phyloP scores from a whole-genome alignment of 2,113 vertebrate genomes.

The Crotalus tigris region DNA sequence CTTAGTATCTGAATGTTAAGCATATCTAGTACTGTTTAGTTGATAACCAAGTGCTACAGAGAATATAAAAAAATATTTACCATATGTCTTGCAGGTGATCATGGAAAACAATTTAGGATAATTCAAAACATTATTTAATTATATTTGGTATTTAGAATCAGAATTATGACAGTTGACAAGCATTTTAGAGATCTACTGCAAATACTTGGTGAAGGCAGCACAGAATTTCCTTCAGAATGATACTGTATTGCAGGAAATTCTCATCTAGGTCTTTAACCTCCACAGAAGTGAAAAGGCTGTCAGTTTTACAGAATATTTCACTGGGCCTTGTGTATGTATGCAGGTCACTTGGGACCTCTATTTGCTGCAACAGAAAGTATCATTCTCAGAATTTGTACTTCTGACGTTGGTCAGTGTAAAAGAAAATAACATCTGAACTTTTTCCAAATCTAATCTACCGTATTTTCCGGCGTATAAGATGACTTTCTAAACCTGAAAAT shows the following conservation, averaged over 20 bases:
- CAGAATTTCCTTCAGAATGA: neutral
- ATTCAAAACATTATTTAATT: neutral
- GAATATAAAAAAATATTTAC: neutral
- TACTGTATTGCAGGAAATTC: neutral
- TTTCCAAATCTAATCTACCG: neutral
- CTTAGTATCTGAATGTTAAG: neutral
- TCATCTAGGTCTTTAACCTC: neutral
- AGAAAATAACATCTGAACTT: neutral
- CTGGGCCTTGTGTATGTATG: neutral
- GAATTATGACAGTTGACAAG: neutral
- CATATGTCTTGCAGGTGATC: neutral
- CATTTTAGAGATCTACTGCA: neutral
- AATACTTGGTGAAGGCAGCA: neutral
- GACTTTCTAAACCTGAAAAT: no score
- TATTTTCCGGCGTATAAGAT: no score
- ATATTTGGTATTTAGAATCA: neutral
- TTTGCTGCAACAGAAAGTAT: neutral
- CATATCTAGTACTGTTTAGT: neutral
- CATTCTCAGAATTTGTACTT: neutral
- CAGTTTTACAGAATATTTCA: neutral
- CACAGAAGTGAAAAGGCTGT: neutral
- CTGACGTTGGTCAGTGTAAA: neutral
- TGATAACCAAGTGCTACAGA: neutral
- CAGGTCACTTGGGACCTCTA: neutral
- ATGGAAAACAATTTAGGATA: neutral